A percentile compares a stretch with the other conserved stretches of the same genome.
phyloP scores from a whole-genome alignment of 2,113 vertebrate species.

The Cygnus atratus region DNA sequence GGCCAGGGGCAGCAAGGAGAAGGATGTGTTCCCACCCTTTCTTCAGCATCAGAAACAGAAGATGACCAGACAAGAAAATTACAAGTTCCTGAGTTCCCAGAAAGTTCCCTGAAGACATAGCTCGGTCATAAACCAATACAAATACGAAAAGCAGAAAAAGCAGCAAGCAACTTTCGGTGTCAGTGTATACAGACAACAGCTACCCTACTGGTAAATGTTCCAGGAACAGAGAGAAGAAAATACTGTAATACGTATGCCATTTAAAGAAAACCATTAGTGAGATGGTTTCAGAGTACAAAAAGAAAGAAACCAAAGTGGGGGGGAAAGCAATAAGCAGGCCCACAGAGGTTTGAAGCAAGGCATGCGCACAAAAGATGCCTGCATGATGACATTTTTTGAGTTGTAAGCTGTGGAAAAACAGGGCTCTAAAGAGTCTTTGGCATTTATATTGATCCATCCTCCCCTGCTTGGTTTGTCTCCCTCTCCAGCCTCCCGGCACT shows the following conservation, averaged over 20 bases:
- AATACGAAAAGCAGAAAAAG: neutral
- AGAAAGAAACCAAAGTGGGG: neutral
- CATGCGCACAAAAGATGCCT: neutral
- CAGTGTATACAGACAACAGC: neutral
- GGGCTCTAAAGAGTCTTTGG: neutral
- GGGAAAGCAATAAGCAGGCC: neutral
- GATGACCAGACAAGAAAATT: neutral
- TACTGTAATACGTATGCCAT: neutral
- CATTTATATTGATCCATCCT: neutral
- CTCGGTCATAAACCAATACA: neutral
- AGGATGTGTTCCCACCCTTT: neutral
- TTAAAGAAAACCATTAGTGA: neutral
- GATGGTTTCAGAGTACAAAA: neutral
- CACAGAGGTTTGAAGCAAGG: neutral
- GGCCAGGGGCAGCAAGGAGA: neutral
- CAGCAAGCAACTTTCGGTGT: neutral
- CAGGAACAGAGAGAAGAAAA: neutral
- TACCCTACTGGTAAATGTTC: neutral
- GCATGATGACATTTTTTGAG: neutral
- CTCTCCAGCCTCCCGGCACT: fast-evolving
- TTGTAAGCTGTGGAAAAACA: neutral
- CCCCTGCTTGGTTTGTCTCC: neutral
- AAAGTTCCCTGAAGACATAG: neutral
- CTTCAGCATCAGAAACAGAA: neutral
- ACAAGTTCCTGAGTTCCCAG: neutral